These are phyloP conservation scores for Gibbula magus DNA, from an alignment of 2,888 invertebrate species.

Conservation along the genomic window DNA sequence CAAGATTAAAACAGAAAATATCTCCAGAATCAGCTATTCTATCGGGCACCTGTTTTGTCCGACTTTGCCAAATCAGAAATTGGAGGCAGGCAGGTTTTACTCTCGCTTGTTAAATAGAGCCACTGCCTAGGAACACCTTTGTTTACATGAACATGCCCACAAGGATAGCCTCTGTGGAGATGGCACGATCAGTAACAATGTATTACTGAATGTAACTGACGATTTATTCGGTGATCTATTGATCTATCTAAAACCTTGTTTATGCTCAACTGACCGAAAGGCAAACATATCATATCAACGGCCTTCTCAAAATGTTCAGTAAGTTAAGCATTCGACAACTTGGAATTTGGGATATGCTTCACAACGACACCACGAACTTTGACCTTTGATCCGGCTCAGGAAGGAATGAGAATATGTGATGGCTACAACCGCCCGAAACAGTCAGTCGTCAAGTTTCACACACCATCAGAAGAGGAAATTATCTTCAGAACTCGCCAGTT, in stretches of 20 bases:
- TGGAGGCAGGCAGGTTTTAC: conserved; percentile 44
- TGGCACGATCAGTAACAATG: no score
- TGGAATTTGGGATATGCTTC: conserved; percentile 58
- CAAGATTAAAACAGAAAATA: conserved; percentile 36
- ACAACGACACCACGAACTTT: conserved; percentile 49
- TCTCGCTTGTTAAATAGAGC: conserved; percentile 10
- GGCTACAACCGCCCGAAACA: conserved; percentile 57
- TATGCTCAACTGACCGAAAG: conserved; percentile 18
- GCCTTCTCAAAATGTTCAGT: conserved; percentile 33
- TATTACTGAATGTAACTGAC: conserved; percentile 31
- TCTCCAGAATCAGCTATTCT: conserved; percentile 42
- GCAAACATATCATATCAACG: background rate
- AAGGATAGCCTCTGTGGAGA: background rate
- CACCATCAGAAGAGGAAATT: conserved; percentile 49
- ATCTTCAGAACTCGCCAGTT: conserved; percentile 35
- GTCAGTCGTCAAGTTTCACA: conserved; percentile 50
- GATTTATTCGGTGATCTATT: conserved; percentile 8
- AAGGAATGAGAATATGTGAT: conserved; percentile 54
- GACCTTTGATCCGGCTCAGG: conserved; percentile 24
- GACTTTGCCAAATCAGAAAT: conserved; percentile 45
- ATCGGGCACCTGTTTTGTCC: conserved; percentile 55
- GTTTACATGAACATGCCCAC: background rate
- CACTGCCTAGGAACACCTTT: conserved; percentile 10
- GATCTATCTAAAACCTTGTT: background rate
- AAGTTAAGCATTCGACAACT: conserved; percentile 50